Conservation (phyloP, 2,113 vertebrate species). For the Piprites chloris region DNA sequence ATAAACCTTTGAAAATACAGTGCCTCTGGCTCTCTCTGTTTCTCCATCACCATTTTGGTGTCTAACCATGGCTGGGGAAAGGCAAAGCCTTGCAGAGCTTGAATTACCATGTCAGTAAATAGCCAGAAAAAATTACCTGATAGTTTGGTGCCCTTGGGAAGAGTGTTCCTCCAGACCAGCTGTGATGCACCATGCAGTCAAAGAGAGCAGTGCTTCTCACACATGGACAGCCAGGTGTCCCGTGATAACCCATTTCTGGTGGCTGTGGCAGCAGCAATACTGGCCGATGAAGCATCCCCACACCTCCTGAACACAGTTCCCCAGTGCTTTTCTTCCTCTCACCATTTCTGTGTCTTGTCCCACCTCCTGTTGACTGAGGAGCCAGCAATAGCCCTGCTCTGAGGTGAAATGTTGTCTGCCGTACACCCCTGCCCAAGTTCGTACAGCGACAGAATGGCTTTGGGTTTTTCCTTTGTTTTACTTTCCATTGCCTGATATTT, state of each 20-base stretch:
- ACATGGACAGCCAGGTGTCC: not conserved
- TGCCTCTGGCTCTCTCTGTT: not conserved
- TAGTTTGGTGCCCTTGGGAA: not conserved
- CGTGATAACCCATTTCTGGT: not conserved
- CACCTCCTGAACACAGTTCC: not conserved
- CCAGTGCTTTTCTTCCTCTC: not conserved
- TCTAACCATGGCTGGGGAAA: not conserved
- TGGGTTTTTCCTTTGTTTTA: not conserved
- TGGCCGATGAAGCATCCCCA: not conserved
- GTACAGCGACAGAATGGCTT: rapidly evolving
- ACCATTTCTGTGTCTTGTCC: not conserved
- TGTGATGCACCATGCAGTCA: rapidly evolving
- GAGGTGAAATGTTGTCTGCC: rapidly evolving
- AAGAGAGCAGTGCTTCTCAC: rapidly evolving
- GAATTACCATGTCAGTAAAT: not conserved
- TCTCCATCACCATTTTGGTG: not conserved
- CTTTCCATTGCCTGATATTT: not conserved
- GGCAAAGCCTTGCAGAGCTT: not conserved
- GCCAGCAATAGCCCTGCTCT: not conserved
- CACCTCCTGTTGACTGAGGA: not conserved
- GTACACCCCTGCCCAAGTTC: rapidly evolving
- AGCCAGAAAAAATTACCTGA: conserved; percentile 10
- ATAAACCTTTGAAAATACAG: not conserved
- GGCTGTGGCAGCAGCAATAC: not conserved
- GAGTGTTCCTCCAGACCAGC: not conserved